Conservation (phyloP, 2,113 vertebrate genomes). For the Syngnathoides biaculeatus region DNA sequence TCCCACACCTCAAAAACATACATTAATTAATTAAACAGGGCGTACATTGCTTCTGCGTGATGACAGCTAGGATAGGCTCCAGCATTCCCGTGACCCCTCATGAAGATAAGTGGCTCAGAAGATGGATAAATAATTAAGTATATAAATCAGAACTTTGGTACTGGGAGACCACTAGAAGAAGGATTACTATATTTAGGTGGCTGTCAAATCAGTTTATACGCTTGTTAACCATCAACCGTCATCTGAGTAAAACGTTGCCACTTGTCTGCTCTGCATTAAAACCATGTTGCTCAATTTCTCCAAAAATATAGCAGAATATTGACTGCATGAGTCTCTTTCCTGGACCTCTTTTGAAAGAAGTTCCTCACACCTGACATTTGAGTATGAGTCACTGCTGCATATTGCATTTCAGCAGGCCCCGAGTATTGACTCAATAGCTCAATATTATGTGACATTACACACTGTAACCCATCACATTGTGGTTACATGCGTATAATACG, state of each 20-base stretch:
- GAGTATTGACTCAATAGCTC: constrained; percentile 1
- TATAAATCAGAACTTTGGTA: no score
- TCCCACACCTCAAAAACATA: no score
- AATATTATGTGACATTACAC: constrained; percentile 14
- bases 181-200: background rate
- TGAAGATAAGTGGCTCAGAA: no score
- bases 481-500: constrained; percentile 17
- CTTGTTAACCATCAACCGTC: constrained; percentile 2
- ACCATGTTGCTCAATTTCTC: background rate
- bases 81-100: no score
- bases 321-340: background rate
- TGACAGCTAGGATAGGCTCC: no score
- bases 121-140: no score
- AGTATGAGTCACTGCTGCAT: background rate
- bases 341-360: background rate
- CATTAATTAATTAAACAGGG: no score
- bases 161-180: no score
- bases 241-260: background rate
- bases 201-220: background rate
- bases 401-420: background rate
- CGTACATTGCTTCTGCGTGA: no score
- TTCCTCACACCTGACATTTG: background rate
- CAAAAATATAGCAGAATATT: background rate
- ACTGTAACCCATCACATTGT: background rate
- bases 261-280: background rate